Conservation (phyloP, 2,888 invertebrate genomes). For the Rhopalosiphum nymphaeae region DNA sequence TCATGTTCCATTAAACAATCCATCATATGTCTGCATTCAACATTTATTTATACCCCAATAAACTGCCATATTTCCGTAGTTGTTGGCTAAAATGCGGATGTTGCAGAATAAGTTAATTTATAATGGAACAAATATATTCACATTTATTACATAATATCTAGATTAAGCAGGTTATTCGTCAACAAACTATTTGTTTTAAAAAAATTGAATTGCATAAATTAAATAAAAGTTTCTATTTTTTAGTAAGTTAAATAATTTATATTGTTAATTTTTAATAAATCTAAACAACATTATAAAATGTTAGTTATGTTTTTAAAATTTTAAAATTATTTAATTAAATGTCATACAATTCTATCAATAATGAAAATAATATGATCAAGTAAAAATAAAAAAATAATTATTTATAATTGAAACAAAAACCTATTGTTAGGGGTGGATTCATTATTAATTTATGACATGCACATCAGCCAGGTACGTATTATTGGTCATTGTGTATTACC, state of each 20-base stretch:
- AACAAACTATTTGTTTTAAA: neutral
- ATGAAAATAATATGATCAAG: neutral
- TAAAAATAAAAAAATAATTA: neutral
- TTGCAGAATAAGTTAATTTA: neutral
- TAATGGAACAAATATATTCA: neutral
- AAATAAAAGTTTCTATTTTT: too few species aligned
- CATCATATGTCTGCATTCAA: slow-evolving; percentile 22
- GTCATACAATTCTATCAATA: neutral
- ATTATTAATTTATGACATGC: neutral
- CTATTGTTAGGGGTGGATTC: neutral
- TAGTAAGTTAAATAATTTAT: too few species aligned
- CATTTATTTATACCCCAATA: neutral
- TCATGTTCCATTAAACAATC: neutral
- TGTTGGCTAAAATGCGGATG: neutral
- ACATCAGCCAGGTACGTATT: neutral
- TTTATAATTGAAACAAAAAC: neutral
- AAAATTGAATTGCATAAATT: neutral
- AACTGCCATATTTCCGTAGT: neutral
- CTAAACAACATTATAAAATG: neutral
- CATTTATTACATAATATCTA: neutral
- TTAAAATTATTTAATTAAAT: neutral
- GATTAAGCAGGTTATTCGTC: neutral
- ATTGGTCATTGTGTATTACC: neutral
- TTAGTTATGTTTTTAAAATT: neutral
- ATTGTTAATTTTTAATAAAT: neutral